Evolutionary conservation across 2,888 invertebrate genomes (phyloP), one percentile per base, ranked within the genome.

Genomic region (Callimorpha dominula): DNA sequence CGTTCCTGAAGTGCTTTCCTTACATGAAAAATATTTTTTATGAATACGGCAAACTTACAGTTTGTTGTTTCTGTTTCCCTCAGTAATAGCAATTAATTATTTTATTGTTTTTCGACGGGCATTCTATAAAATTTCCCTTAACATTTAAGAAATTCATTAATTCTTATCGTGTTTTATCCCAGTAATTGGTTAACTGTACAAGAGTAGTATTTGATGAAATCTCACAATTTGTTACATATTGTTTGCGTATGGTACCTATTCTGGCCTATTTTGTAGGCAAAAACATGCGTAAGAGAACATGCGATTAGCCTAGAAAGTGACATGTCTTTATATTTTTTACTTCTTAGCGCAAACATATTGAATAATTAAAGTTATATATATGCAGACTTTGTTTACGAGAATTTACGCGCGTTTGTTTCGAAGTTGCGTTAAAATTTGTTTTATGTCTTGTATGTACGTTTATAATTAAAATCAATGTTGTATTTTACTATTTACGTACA

Each of bases 231-330:
- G 12, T n/a, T 20, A 42, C 62, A 63, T 7, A 42, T 40, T n/a
- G 49, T 62, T 11, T 62, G 31, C 14, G 11, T 50, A 50, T 50
- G 17, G 5, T 4, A 17, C 17, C n/a, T n/a, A 20, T 20, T n/a
- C 12, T 1, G 7, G 9, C 14, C 57, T 14, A 46, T 43, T 67
- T 15, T 46, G 8, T 65, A 70, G 49, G 17, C 57, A 57, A 74
- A 68, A 69, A 64, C 71, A 67, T 69, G 75, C 20, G 49, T 69
- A 46, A 46, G 43, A 9, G 76, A 66, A 74, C 68, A 66, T 42
- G 17, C 40, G 52, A 46, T 75, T 74, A 71, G 42, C 66, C 63
- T 74, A 74, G 50, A 71, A 65, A 62, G 68, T 8, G 31, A 31
- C 14, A 2, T 42, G 15, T 6, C 17, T 7, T 17, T 54, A 17